Percentiles rank a stretch among this genome's conserved stretches.
Evolutionary conservation across 2,888 invertebrate species (phyloP).

Genomic region (Rugalucina vietnamica): DNA sequence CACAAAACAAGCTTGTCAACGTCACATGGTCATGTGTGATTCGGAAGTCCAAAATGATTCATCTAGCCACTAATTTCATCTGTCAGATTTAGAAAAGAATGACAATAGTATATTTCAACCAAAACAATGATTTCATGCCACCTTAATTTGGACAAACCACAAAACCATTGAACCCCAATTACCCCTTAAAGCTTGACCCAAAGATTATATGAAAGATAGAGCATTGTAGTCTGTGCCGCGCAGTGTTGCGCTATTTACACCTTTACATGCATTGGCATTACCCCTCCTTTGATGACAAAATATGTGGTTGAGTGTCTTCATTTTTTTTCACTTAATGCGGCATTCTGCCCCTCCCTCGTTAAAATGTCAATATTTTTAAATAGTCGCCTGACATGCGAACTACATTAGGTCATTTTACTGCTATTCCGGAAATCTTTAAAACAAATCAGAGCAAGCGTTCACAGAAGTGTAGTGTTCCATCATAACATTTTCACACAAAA

Average conservation of each 20-base stretch:
- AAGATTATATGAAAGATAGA: neutral
- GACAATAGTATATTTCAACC: neutral
- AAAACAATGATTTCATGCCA: neutral
- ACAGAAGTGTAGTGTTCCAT: constrained; percentile 1
- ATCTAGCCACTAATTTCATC: neutral
- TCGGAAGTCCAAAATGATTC: neutral
- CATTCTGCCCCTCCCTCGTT: neutral
- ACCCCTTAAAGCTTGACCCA: constrained; percentile 2
- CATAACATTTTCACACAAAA: neutral
- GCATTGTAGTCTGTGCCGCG: too few relatives aligned
- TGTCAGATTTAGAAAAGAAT: neutral
- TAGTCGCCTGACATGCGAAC: too few relatives aligned
- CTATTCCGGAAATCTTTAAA: neutral
- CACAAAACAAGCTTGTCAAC: too few relatives aligned
- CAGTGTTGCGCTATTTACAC: too few relatives aligned
- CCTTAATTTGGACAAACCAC: neutral
- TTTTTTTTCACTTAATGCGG: neutral
- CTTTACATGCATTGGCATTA: too few relatives aligned
- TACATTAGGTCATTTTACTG: neutral
- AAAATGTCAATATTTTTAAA: neutral
- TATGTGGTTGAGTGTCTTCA: neutral
- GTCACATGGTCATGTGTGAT: neutral
- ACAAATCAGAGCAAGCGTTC: neutral
- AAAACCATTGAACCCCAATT: neutral
- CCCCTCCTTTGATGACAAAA: too few relatives aligned